phyloP scores from a whole-genome alignment of 2,888 invertebrate genomes.

The Eutolmus rufibarbis region DNA sequence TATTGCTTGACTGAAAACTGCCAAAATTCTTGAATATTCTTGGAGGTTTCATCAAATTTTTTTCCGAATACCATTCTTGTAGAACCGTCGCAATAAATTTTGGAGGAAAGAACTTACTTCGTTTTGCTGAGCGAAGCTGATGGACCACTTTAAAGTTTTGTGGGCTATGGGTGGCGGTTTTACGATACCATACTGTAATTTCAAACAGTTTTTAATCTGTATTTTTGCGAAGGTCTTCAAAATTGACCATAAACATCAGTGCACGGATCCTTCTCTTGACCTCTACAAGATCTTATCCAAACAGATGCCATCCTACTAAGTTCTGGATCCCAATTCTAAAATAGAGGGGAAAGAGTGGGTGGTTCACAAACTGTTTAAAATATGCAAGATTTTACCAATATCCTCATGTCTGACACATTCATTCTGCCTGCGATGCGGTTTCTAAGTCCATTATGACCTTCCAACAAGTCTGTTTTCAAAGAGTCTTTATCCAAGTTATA shows the following conservation, averaged over 20 bases:
- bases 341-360: not conserved
- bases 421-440: constrained; percentile 35
- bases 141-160: too few relatives aligned
- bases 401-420: constrained; percentile 17
- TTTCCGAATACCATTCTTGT: constrained; percentile 49
- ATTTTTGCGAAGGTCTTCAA: not conserved
- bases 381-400: not conserved
- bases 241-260: not conserved
- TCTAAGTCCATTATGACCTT: constrained; percentile 45
- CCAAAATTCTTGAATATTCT: constrained; percentile 17
- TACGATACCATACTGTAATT: too few relatives aligned
- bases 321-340: constrained; percentile 45
- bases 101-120: constrained; percentile 45
- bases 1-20: constrained; percentile 42
- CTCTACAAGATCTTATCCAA: constrained; percentile 42
- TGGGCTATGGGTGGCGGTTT: too few relatives aligned
- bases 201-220: too few relatives aligned
- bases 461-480: constrained; percentile 22
- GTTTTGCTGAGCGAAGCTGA: constrained; percentile 33
- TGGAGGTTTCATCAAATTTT: constrained; percentile 44
- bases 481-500: not conserved
- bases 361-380: not conserved
- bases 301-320: constrained; percentile 46
- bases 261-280: constrained; percentile 45
- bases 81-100: constrained; percentile 43